These are phyloP conservation scores for Drosophila multiciliata DNA, from an alignment of 2,888 invertebrate species.

Conservation along the genomic window DNA sequence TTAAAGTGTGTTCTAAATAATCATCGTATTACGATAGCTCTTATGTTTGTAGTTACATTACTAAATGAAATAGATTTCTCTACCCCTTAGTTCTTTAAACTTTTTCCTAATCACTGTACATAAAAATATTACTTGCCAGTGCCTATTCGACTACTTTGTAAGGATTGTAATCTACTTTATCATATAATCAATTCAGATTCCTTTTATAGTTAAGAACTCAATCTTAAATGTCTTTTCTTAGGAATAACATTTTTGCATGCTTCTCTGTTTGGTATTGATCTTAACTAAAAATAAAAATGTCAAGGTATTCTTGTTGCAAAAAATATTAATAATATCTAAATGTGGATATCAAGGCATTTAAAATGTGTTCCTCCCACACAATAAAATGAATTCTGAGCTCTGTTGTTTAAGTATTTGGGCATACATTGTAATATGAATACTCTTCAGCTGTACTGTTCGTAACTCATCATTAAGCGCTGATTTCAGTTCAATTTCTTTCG, in stretches of 20 bases:
- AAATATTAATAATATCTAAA: not conserved
- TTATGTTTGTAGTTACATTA: too few species aligned
- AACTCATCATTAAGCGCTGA: conserved; percentile 71
- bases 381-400: not conserved
- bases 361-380: not conserved
- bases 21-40: too few species aligned
- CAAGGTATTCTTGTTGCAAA: too few species aligned
- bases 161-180: not conserved
- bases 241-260: too few species aligned
- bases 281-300: too few species aligned
- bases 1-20: too few species aligned
- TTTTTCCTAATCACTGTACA: not conserved
- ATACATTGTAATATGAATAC: conserved; percentile 40
- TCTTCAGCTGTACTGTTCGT: conserved; percentile 38
- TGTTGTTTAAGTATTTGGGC: conserved; percentile 26
- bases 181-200: not conserved
- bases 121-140: not conserved
- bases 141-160: not conserved
- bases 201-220: not conserved
- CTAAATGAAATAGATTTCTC: too few species aligned
- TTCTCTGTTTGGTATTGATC: too few species aligned
- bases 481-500: conserved; percentile 64
- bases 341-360: not conserved
- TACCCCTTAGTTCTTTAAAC: not conserved
- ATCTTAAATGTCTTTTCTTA: too few species aligned